Base-by-base conservation (phyloP, 2,797 vertebrate genomes). In the Chloroceryle inda region DNA sequence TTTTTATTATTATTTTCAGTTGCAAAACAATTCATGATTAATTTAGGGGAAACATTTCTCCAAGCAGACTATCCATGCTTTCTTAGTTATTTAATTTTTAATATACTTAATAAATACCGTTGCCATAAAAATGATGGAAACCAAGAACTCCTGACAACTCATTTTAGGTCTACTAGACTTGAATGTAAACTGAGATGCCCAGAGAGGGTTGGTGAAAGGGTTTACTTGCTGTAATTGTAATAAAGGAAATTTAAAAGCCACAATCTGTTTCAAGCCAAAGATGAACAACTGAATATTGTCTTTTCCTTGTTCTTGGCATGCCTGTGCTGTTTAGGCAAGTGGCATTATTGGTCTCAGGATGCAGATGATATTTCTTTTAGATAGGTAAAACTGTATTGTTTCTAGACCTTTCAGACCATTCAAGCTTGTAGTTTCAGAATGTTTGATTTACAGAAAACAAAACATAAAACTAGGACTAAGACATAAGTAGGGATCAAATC, bases 201-300 rank as follows among this genome's bases (percentile, higher is more conserved):
- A 93, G 89, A 85, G 96, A 97, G 96, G 96, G 59, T 16, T 97
- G 72, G 83, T 93, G 85, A 96, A 96, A 95, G 86, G 92, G 91
- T 97, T 97, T 97, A 93, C 94, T 96, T 89, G 64, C 59, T 91
- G 42, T 95, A 97, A 95, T 97, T 97, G 93, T 94, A 96, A 97
- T 95, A 89, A 92, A 90, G 75, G 85, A 96, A 95, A 97, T 97
- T 96, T 96, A 62, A 94, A 98, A 97, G 95, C 82, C 92, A 95
- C 89, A 96, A 79, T 89, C 71, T 35, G 72, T 94, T 98, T 96
- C 94, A 95, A 72, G 96, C 94, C 44, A 97, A 93, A 96, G 95
- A 59, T 11, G 61, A 96, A 78, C 75, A 96, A 97, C 80, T 87
- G 90, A 97, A 90, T 97, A 95, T 94, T 92, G 88, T 95, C 95